phyloP scores from a whole-genome alignment of 2,888 invertebrate species.

The Cremastinae sp. region DNA sequence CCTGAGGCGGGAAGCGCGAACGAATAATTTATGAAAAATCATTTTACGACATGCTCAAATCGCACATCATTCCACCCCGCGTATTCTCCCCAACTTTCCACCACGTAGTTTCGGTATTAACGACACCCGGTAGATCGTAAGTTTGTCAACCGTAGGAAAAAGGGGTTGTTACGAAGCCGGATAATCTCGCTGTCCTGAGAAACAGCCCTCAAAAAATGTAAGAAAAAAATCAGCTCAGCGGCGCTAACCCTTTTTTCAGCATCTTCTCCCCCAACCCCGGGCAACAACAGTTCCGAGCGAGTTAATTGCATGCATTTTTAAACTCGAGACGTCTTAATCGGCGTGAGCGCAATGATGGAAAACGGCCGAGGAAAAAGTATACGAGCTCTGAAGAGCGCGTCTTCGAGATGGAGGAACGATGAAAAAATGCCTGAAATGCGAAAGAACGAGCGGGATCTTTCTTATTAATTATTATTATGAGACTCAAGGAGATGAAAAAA shows the following conservation, averaged over 20 bases:
- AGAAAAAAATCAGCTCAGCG: constrained; percentile 54
- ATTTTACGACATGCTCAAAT: constrained; percentile 66
- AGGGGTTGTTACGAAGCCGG: constrained; percentile 64
- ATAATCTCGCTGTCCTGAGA: constrained; percentile 41
- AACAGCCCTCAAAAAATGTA: constrained; percentile 60
- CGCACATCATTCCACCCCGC: constrained; percentile 69
- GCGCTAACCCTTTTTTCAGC: no score
- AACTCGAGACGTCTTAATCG: constrained; percentile 76
- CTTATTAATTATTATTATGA: constrained; percentile 60
- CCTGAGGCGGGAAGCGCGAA: constrained; percentile 15
- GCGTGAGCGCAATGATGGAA: constrained; percentile 72
- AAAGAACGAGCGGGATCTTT: constrained; percentile 26
- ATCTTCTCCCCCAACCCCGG: constrained; percentile 19
- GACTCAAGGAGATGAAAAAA: constrained; percentile 46
- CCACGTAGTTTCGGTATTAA: constrained; percentile 73
- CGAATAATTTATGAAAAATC: constrained; percentile 68
- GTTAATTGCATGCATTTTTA: constrained; percentile 79
- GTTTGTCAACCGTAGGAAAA: constrained; percentile 75
- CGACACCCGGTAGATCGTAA: constrained; percentile 77
- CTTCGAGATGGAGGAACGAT: constrained; percentile 11
- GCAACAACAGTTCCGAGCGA: constrained; percentile 55
- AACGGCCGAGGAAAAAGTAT: constrained; percentile 62
- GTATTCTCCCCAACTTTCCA: constrained; percentile 42
- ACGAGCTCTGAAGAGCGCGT: constrained; percentile 18
- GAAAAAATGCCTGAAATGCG: constrained; percentile 29